A percentile compares a stretch with the other conserved stretches of the same genome.
Conservation (phyloP, 2,888 invertebrate genomes). For the Drosophila prolongata region DNA sequence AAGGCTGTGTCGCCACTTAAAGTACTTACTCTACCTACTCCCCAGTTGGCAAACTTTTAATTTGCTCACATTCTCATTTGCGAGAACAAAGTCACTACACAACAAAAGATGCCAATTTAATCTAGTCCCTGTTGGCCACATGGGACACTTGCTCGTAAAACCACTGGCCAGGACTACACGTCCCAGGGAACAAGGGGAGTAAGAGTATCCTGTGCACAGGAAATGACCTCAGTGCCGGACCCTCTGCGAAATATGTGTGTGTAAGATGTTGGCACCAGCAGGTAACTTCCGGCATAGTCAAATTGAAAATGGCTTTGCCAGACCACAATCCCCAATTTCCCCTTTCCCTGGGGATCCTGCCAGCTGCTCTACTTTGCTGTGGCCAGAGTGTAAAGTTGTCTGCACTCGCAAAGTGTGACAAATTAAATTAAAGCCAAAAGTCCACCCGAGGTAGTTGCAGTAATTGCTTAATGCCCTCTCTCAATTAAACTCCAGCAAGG, state of each 20-base stretch:
- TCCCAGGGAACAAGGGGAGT: not conserved
- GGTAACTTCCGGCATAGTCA: conserved; percentile 81
- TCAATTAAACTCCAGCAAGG: conserved; percentile 58
- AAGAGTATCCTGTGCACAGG: conserved; percentile 58
- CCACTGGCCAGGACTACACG: conserved; percentile 34
- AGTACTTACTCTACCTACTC: conserved; percentile 11
- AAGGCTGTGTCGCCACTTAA: not conserved
- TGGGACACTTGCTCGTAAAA: conserved; percentile 75
- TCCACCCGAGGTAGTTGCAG: conserved; percentile 58
- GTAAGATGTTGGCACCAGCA: conserved; percentile 72
- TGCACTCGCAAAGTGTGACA: conserved; percentile 77
- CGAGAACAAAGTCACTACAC: conserved; percentile 75
- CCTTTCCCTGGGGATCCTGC: conserved; percentile 23
- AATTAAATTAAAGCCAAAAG: conserved; percentile 78
- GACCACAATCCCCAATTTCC: conserved; percentile 27
- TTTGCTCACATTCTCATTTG: conserved; percentile 70
- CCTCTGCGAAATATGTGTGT: conserved; percentile 24
- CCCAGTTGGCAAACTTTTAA: conserved; percentile 67
- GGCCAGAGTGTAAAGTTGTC: conserved; percentile 72
- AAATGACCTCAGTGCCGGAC: conserved; percentile 74
- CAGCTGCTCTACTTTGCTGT: conserved; percentile 72
- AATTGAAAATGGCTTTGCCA: conserved; percentile 72
- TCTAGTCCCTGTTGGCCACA: conserved; percentile 82
- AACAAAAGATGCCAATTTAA: conserved; percentile 83
- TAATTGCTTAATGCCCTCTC: conserved; percentile 81